These are phyloP conservation scores for Terrapene triunguis DNA, from an alignment of 2,113 vertebrate species.

Conservation along the genomic window DNA sequence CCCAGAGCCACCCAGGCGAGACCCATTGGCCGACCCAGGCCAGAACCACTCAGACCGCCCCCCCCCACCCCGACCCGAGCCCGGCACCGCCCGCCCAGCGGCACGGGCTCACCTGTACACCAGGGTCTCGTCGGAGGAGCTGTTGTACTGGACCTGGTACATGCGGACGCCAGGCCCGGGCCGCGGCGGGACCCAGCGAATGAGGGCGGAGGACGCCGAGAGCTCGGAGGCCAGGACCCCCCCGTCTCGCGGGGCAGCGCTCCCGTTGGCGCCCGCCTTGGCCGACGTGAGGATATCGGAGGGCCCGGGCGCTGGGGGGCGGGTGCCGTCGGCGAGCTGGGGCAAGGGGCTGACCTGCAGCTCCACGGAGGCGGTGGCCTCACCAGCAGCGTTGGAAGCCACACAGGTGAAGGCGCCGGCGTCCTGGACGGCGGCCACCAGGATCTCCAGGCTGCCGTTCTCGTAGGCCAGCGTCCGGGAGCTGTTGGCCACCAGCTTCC, in stretches of 20 bases:
- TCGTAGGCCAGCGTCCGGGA: conserved; percentile 85
- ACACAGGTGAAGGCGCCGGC: conserved; percentile 93
- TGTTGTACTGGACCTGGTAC: conserved; percentile 98
- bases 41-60: not conserved
- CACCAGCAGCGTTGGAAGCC: conserved; percentile 93
- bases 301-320: conserved; percentile 82
- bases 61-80: too few species aligned
- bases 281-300: conserved; percentile 92
- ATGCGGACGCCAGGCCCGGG: conserved; percentile 91
- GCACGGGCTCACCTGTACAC: conserved; percentile 88
- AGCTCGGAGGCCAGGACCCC: conserved; percentile 79
- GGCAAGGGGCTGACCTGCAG: conserved; percentile 91
- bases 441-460: conserved; percentile 92
- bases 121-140: conserved; percentile 90
- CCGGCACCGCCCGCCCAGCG: rapidly evolving
- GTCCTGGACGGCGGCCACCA: conserved; percentile 92
- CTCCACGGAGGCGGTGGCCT: conserved; percentile 88
- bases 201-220: conserved; percentile 88
- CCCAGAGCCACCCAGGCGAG: not conserved
- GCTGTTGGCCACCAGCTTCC: conserved; percentile 91
- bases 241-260: conserved; percentile 45
- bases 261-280: conserved; percentile 88
- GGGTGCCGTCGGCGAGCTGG: conserved; percentile 79
- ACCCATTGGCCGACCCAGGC: rapidly evolving
- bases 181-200: conserved; percentile 90